A percentile compares a stretch with the other conserved stretches of the same genome.
Conservation (phyloP, 2,888 invertebrate species). For the Epiblema foenella region DNA sequence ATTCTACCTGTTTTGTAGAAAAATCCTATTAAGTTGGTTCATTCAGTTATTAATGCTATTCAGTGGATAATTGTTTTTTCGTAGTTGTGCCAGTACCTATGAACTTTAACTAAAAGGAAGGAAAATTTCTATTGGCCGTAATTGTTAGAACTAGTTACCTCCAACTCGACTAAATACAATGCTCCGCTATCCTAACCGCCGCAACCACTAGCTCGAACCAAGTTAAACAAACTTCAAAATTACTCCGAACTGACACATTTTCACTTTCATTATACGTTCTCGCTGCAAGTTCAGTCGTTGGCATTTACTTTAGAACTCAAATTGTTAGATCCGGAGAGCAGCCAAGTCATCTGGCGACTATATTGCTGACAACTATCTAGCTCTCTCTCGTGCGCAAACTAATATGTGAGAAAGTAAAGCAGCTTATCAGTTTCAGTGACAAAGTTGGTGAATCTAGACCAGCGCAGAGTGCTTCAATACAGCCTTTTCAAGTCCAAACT, state of each 20-base stretch:
- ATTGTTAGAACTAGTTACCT: background rate
- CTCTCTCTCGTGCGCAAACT: background rate
- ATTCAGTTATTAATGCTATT: too few relatives aligned
- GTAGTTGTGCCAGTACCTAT: too few relatives aligned
- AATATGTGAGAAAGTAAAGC: background rate
- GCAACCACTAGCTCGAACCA: slow-evolving; percentile 20
- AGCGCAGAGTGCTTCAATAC: slow-evolving; percentile 28
- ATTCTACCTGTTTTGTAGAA: too few relatives aligned
- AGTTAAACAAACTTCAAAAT: slow-evolving; percentile 38
- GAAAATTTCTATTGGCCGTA: background rate
- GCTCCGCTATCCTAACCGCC: slow-evolving; percentile 13
- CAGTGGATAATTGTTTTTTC: too few relatives aligned
- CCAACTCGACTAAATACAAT: background rate
- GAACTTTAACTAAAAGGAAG: background rate
- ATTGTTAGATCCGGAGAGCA: background rate
- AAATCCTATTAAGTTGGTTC: too few relatives aligned
- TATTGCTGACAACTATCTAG: background rate
- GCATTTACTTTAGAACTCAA: slow-evolving; percentile 32
- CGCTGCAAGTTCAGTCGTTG: background rate
- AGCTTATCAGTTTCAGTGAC: background rate
- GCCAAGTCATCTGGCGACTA: background rate
- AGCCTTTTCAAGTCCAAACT: slow-evolving; percentile 48
- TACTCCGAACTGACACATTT: slow-evolving; percentile 37
- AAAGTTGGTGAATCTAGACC: slow-evolving; percentile 24
- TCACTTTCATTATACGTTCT: slow-evolving; percentile 34